phyloP scores from a whole-genome alignment of 2,888 invertebrate species.

The Crioceris asparagi region DNA sequence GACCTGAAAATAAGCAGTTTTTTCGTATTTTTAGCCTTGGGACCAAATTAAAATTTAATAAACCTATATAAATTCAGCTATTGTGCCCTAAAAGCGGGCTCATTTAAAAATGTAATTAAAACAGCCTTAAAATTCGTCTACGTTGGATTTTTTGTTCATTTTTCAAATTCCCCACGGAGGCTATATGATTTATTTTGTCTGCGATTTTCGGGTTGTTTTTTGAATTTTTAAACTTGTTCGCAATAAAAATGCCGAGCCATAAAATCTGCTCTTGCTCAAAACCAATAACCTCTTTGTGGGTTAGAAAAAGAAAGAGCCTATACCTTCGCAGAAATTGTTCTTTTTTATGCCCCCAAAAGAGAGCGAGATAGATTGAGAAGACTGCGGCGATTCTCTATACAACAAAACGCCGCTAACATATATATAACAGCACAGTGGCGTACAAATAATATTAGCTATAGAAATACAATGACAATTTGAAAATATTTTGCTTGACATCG shows the following conservation, averaged over 20 bases:
- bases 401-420: slow-evolving; percentile 13
- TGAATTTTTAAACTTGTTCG: slow-evolving; percentile 39
- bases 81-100: slow-evolving; percentile 30
- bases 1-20: slow-evolving; percentile 19
- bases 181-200: slow-evolving; percentile 41
- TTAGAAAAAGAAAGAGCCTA: slow-evolving; percentile 18
- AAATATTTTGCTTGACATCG: no score
- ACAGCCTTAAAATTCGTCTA: slow-evolving; percentile 26
- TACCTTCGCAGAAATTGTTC: slow-evolving; percentile 20
- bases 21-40: slow-evolving; percentile 22
- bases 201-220: slow-evolving; percentile 39
- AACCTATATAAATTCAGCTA: slow-evolving; percentile 39
- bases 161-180: slow-evolving; percentile 32
- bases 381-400: slow-evolving; percentile 18
- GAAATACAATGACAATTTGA: no score
- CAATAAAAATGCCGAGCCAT: slow-evolving; percentile 38
- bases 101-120: slow-evolving; percentile 37
- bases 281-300: slow-evolving; percentile 20
- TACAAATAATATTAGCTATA: no score
- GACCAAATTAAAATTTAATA: slow-evolving; percentile 38
- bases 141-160: slow-evolving; percentile 30
- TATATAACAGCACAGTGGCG: slow-evolving; percentile 11
- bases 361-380: slow-evolving; percentile 2
- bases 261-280: slow-evolving; percentile 29
- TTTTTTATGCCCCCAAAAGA: slow-evolving; percentile 12